These are phyloP conservation scores for Rhabdophis nuchalis DNA, from an alignment of 2,797 vertebrate genomes.

Conservation along the genomic window DNA sequence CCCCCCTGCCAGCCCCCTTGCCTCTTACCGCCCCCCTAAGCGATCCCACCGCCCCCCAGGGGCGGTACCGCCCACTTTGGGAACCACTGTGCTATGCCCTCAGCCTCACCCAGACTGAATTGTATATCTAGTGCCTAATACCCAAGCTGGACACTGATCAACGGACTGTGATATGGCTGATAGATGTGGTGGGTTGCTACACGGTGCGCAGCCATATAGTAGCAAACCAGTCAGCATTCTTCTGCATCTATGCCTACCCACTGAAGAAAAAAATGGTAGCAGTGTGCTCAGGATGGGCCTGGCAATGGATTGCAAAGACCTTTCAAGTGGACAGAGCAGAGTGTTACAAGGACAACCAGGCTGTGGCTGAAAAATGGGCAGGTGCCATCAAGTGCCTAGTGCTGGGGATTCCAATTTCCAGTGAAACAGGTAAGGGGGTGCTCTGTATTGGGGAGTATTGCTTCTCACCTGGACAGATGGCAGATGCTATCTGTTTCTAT, in stretches of 20 bases:
- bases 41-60: too few species aligned
- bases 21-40: too few species aligned
- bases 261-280: slow-evolving; percentile 71
- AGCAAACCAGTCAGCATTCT: slow-evolving; percentile 67
- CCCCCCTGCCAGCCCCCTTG: too few species aligned
- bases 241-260: slow-evolving; percentile 84
- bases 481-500: background rate
- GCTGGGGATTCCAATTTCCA: slow-evolving; percentile 76
- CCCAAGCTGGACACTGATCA: slow-evolving; percentile 79
- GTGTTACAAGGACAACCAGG: slow-evolving; percentile 76
- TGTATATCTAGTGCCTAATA: slow-evolving; percentile 83
- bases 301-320: slow-evolving; percentile 78
- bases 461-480: background rate
- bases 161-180: slow-evolving; percentile 77
- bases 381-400: slow-evolving; percentile 84
- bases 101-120: slow-evolving; percentile 82
- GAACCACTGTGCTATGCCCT: slow-evolving; percentile 73
- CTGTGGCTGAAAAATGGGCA: slow-evolving; percentile 83
- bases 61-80: too few species aligned
- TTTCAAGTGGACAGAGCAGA: slow-evolving; percentile 66
- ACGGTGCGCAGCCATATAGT: slow-evolving; percentile 62
- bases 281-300: slow-evolving; percentile 77
- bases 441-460: background rate
- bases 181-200: slow-evolving; percentile 83
- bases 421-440: slow-evolving; percentile 78